Base-by-base conservation (phyloP, 2,888 invertebrate species). In the Cheilosia grossa region DNA sequence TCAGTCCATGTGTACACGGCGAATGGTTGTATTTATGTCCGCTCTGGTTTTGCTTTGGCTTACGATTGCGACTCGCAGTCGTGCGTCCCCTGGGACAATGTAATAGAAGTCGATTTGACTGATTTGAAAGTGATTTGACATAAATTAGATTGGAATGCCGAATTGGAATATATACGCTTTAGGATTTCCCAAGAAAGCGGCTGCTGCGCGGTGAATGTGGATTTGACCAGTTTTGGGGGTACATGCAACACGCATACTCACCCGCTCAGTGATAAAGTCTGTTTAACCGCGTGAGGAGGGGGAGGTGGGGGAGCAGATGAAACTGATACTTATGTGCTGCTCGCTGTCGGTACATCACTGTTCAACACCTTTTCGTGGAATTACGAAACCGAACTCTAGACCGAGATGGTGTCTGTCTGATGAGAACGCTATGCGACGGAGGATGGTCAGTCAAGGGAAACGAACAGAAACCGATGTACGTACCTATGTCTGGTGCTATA, bases 341-440 rank as follows among this genome's bases (percentile, higher is more conserved):
- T 81, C 59, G 64, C 59, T 66, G 75, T 85, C 83, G 83, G 81
- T 85, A 85, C 80, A 75, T 85, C 83, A 85, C 83, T 81, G 83
- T 85, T 81, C 70, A 85, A 85, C 83, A 85, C 83, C 83, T 85
- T 85, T 85, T 85, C 83, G 83, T 85, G 74, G 83, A 85, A 85
- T 81, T 74, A 85, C 70, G 83, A 75, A 85, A 85, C 83, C 75
- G 53, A 81, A 81, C 75, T 75, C 81, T 75, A 61, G 69, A 70
- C 63, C 53, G 75, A 85, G 81, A 75, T 83, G 83, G 83, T 83
- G 80, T 80, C 80, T 66, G 79, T 67, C 82, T 73, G 75, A 75
- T 75, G 74, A 42, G 64, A 78, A 82, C 72, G 64, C 78, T 78
- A 72, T 54, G 49, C 72, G 72, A 79, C 54, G 64, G 66, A 64